A percentile compares a stretch with the other conserved stretches of the same genome.
Conservation (phyloP, 2,113 vertebrate genomes). For the Chaenogobius annularis region DNA sequence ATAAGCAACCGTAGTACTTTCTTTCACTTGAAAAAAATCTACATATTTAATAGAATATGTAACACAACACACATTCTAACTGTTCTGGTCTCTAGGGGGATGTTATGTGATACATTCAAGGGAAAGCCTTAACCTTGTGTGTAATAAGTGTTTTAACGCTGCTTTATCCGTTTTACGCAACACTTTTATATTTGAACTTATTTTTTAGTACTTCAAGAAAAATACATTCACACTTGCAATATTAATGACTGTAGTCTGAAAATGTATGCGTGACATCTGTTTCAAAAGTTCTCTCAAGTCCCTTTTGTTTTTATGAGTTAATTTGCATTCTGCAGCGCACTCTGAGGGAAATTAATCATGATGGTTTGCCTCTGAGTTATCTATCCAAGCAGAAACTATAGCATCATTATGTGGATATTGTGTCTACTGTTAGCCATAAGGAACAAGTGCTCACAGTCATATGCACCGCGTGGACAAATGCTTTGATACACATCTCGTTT, state of each 20-base stretch:
- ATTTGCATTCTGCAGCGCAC: conserved; percentile 61
- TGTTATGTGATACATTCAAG: too few species aligned
- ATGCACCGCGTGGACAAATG: conserved; percentile 62
- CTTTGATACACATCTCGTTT: conserved; percentile 36
- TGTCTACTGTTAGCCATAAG: conserved; percentile 67
- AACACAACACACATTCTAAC: too few species aligned
- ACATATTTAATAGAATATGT: too few species aligned
- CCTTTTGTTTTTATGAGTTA: conserved; percentile 46
- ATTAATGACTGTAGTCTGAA: conserved; percentile 21
- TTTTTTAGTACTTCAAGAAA: background rate
- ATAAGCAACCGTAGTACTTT: background rate
- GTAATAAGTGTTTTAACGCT: background rate
- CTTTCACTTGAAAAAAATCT: too few species aligned
- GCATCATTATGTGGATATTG: conserved; percentile 71
- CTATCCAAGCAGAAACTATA: conserved; percentile 58
- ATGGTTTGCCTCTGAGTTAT: conserved; percentile 62
- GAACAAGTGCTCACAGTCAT: conserved; percentile 57
- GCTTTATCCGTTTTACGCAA: background rate
- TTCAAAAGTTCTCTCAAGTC: conserved; percentile 57
- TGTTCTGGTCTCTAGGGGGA: too few species aligned
- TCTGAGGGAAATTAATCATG: conserved; percentile 59
- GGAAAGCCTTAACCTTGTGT: background rate
- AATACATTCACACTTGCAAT: background rate
- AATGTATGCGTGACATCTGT: conserved; percentile 25
- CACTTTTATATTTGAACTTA: conserved; percentile 1